Percentiles rank a stretch among this genome's conserved stretches.
phyloP scores from a whole-genome alignment of 2,113 vertebrate species.

The Pimephales promelas region DNA sequence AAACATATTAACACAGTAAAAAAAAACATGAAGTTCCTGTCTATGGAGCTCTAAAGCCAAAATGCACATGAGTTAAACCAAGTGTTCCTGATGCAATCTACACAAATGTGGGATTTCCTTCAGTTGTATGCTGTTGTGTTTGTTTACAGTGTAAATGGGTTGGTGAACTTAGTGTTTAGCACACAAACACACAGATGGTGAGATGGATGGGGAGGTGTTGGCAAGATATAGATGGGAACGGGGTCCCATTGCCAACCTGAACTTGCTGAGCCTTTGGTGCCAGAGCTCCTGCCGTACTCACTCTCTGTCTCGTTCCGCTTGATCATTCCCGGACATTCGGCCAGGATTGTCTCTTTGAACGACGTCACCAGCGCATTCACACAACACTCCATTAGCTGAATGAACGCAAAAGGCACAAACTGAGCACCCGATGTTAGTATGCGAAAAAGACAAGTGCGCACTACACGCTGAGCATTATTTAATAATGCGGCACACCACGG shows the following conservation, averaged over 20 bases:
- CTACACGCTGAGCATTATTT: neutral
- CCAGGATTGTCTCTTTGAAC: conserved; percentile 98
- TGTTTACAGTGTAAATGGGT: conserved; percentile 22
- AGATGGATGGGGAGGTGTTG: conserved; percentile 25
- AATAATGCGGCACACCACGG: neutral
- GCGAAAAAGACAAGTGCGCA: neutral
- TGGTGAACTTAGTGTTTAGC: neutral
- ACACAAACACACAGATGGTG: conserved; percentile 26
- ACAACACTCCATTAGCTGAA: conserved; percentile 97
- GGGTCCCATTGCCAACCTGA: conserved; percentile 21
- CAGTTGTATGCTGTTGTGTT: neutral
- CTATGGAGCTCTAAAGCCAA: neutral
- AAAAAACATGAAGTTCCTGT: neutral
- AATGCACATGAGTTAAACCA: neutral
- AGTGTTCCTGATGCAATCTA: neutral
- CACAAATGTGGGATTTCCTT: neutral
- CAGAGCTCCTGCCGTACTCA: conserved; percentile 77
- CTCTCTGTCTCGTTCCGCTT: conserved; percentile 99
- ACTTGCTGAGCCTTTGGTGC: conserved; percentile 29
- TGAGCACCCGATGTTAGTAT: neutral
- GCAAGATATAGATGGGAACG: neutral
- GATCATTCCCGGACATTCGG: conserved; percentile 99
- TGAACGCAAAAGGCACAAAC: conserved; percentile 14
- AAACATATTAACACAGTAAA: neutral
- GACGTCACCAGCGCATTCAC: conserved; percentile 97